Percentiles rank a stretch among this genome's conserved stretches.
These are phyloP conservation scores for Phortica okadai DNA, from an alignment of 2,888 invertebrate genomes.

Conservation along the genomic window DNA sequence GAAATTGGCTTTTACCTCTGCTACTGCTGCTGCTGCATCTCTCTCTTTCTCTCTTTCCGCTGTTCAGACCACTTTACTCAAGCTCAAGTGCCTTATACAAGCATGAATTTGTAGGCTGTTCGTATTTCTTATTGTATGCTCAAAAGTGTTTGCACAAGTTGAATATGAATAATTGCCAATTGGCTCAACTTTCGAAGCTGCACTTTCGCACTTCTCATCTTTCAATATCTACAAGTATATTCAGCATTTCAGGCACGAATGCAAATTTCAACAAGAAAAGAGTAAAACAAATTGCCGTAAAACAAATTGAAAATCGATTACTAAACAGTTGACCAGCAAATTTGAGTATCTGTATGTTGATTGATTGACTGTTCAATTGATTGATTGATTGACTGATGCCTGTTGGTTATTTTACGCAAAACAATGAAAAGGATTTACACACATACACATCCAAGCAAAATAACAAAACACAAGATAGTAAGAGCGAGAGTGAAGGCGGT, in stretches of 20 bases:
- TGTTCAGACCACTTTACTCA: background rate
- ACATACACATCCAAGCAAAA: background rate
- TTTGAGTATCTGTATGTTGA: background rate
- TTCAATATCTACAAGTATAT: background rate
- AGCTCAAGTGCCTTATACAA: background rate
- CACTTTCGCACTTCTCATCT: background rate
- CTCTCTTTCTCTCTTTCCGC: background rate
- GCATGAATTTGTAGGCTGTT: background rate
- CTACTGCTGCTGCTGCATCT: background rate
- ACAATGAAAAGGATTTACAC: constrained; percentile 15
- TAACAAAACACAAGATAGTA: background rate
- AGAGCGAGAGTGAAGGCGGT: too few species aligned
- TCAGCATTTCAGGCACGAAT: background rate
- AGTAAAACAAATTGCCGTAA: background rate
- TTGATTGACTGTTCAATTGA: background rate
- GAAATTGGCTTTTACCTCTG: background rate
- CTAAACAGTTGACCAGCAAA: background rate
- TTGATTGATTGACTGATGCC: constrained; percentile 4
- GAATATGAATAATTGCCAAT: constrained; percentile 18
- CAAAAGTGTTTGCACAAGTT: background rate
- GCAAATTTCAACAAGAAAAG: background rate
- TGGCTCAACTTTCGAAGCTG: constrained; percentile 4
- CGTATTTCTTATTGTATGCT: background rate
- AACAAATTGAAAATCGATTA: constrained; percentile 23
- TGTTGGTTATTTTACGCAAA: constrained; percentile 13